Percentiles rank a stretch among this genome's conserved stretches.
Evolutionary conservation across 1,140 invertebrate species (phyloP).

Genomic region (Nebria ingens): DNA sequence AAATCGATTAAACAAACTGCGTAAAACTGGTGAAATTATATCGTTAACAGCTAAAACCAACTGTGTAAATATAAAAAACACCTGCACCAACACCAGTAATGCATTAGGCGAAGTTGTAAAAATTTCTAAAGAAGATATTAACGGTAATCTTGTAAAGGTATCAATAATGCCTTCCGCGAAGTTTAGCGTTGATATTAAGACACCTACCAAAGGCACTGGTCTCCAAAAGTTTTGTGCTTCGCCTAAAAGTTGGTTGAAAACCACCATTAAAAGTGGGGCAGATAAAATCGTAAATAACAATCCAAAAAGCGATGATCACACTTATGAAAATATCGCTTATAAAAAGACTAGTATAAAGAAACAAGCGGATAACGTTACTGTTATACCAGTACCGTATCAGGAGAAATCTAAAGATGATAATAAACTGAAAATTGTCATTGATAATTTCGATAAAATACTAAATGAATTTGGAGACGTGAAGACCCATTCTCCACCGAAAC

Average conservation of each 20-base stretch:
- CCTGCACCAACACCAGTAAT: too few species aligned
- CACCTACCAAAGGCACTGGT: slow-evolving; percentile 24
- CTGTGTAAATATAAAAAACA: too few species aligned
- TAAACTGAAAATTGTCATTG: slow-evolving; percentile 48
- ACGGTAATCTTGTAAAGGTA: neutral
- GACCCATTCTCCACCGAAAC: slow-evolving; percentile 31
- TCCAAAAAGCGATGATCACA: slow-evolving; percentile 17
- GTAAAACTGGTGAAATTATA: too few species aligned
- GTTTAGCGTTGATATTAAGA: slow-evolving; percentile 5
- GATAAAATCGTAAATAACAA: neutral
- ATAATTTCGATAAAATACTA: slow-evolving; percentile 53
- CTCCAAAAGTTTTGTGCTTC: slow-evolving; percentile 17
- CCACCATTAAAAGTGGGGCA: neutral
- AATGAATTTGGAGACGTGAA: slow-evolving; percentile 34
- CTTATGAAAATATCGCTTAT: slow-evolving; percentile 40
- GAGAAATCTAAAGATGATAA: slow-evolving; percentile 39
- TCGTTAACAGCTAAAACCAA: too few species aligned
- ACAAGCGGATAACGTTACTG: slow-evolving; percentile 18
- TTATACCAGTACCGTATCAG: slow-evolving; percentile 17
- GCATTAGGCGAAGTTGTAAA: too few species aligned
- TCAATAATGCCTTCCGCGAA: slow-evolving; percentile 15
- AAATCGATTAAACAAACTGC: too few species aligned
- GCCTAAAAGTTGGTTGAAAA: slow-evolving; percentile 11
- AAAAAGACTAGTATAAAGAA: slow-evolving; percentile 21
- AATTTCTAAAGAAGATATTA: too few species aligned